Evolutionary conservation across 1,140 invertebrate species (phyloP), one percentile per base, ranked within the genome.

Genomic region (Paralvinella palmiformis): DNA sequence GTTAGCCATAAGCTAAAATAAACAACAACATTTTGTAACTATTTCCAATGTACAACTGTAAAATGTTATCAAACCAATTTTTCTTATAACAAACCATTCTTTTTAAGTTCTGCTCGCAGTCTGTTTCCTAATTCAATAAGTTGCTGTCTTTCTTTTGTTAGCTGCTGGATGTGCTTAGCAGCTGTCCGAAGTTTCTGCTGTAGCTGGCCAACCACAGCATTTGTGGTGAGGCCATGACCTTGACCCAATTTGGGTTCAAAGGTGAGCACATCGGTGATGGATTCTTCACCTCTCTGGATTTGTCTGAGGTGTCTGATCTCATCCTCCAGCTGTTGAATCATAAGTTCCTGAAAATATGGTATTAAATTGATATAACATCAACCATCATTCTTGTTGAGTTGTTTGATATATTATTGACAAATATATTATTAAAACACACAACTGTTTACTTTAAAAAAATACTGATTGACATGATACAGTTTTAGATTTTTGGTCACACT

Each of bases 311-410:
- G n/a, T 68, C 68, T 33, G 63, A 79, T 69, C 62, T 79, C 79
- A 65, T 76, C 75, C 57, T 81, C 71, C 13, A 81, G 65, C 63
- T 81, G 79, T 62, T 81, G 77, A 32, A 81, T 81, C 24, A 79
- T 63, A 33, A 81, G 50, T 61, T 81, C 79, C 75, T 80, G 64
- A 15, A 13, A 22, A 53, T 65, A 66, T 29, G 55, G 58, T 24
- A 56, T 2, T 22, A 3, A n/a, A 31, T 3, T n/a, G 15, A 17
- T 56, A 31, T 22, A 22, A 56, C 22, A 56, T 56, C 44, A 3
- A 3, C 20, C 27, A 15, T 44, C 37, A 44, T 44, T 44, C 37
- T 15, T 15, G 37, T 44, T 44, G 37, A 44, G 13, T 44, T 15
- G 13, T 44, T 15, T 44, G n/a, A 44, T 44, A 44, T 44, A 44